These are phyloP conservation scores for Homalodisca vitripennis DNA, from an alignment of 1,140 invertebrate species.

Conservation along the genomic window DNA sequence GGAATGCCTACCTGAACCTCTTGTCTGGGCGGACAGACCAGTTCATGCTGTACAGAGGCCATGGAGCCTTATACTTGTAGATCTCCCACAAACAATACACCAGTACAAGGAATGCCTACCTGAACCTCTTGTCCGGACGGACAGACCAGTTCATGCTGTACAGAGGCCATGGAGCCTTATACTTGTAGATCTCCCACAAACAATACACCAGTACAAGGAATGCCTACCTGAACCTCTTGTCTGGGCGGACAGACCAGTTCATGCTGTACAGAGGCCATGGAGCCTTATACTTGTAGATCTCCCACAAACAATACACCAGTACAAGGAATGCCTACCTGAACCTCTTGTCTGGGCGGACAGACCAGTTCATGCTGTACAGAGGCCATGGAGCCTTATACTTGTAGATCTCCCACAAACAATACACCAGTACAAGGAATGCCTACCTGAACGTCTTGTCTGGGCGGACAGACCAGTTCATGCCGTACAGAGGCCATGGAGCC, in stretches of 20 bases:
- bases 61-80: conserved; percentile 95
- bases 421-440: no score
- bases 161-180: conserved; percentile 95
- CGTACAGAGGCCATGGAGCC: conserved; percentile 79
- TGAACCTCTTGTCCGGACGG: conserved; percentile 92
- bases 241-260: conserved; percentile 99
- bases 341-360: conserved; percentile 94
- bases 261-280: conserved; percentile 98
- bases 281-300: conserved; percentile 93
- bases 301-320: no score
- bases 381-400: conserved; percentile 98
- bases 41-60: conserved; percentile 98
- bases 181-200: conserved; percentile 93
- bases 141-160: conserved; percentile 99
- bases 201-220: no score
- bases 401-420: no score
- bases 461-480: conserved; percentile 99
- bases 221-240: conserved; percentile 83
- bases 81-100: no score
- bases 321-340: conserved; percentile 70
- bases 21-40: conserved; percentile 99
- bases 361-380: conserved; percentile 99
- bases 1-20: conserved; percentile 71
- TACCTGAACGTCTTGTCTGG: conserved; percentile 96
- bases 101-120: no score